Percentiles rank a stretch among this genome's conserved stretches.
phyloP scores from a whole-genome alignment of 2,888 invertebrate species.

The Rhaphigaster nebulosa region DNA sequence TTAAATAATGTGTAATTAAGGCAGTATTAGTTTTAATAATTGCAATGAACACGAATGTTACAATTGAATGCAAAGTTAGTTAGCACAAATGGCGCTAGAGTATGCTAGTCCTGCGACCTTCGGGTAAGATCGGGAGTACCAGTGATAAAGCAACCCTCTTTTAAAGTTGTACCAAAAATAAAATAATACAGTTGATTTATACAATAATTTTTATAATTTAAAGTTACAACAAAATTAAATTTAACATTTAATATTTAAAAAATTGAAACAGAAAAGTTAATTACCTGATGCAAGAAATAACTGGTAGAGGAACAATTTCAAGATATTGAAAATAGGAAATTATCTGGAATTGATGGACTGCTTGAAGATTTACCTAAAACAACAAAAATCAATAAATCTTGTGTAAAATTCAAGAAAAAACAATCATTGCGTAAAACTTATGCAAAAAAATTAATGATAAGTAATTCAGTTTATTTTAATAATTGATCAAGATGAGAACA shows the following conservation, averaged over 20 bases:
- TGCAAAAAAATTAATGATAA: neutral
- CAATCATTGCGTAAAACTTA: neutral
- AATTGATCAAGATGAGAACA: neutral
- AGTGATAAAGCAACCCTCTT: no score
- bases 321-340: slow-evolving; percentile 6
- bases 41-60: no score
- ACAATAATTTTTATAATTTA: neutral
- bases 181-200: neutral
- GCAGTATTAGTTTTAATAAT: no score
- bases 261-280: neutral
- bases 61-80: no score
- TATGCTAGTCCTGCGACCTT: no score
- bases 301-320: slow-evolving; percentile 49
- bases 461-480: neutral
- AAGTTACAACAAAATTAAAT: neutral
- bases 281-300: slow-evolving; percentile 49
- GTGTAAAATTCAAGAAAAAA: neutral
- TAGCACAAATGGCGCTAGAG: no score
- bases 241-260: neutral
- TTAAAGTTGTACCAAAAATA: no score
- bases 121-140: no score
- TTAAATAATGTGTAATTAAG: no score
- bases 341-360: slow-evolving; percentile 27
- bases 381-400: neutral
- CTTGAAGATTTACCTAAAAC: slow-evolving; percentile 36